phyloP scores from a whole-genome alignment of 1,140 invertebrate genomes.

The Gonioctena quinquepunctata region DNA sequence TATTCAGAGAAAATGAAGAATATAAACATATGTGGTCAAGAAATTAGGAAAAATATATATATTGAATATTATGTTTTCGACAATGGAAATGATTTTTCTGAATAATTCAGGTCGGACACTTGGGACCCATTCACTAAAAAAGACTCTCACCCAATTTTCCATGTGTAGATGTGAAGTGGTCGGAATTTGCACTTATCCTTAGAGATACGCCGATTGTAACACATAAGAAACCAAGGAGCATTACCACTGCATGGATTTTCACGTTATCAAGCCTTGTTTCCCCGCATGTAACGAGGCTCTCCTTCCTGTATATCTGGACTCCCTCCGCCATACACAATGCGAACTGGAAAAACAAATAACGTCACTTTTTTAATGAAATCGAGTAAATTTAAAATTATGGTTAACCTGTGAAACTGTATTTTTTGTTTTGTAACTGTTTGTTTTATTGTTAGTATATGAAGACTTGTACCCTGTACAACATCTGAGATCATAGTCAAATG shows the following conservation, averaged over 20 bases:
- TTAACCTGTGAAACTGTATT: background rate
- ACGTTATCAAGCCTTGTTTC: background rate
- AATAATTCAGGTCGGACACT: too few species aligned
- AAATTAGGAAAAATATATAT: too few species aligned
- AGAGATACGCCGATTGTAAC: slow-evolving; percentile 12
- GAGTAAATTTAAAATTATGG: background rate
- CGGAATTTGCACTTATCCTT: background rate
- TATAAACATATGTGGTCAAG: too few species aligned
- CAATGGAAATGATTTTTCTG: too few species aligned
- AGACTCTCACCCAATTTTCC: slow-evolving; percentile 1
- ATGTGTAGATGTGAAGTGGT: slow-evolving; percentile 5
- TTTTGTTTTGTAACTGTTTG: too few species aligned
- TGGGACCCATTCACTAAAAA: too few species aligned
- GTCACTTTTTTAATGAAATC: too few species aligned
- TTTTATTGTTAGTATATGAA: too few species aligned
- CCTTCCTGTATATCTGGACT: slow-evolving; percentile 1
- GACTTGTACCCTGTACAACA: too few species aligned
- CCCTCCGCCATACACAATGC: slow-evolving; percentile 14
- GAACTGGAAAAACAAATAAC: background rate
- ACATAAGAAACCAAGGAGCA: background rate
- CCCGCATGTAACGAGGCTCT: background rate
- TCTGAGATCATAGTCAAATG: too few species aligned
- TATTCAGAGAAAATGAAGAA: too few species aligned
- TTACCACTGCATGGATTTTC: background rate
- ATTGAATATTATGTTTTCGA: too few species aligned